Evolutionary conservation across 2,888 invertebrate species (phyloP), one percentile per base, ranked within the genome.

Genomic region (Actias luna): DNA sequence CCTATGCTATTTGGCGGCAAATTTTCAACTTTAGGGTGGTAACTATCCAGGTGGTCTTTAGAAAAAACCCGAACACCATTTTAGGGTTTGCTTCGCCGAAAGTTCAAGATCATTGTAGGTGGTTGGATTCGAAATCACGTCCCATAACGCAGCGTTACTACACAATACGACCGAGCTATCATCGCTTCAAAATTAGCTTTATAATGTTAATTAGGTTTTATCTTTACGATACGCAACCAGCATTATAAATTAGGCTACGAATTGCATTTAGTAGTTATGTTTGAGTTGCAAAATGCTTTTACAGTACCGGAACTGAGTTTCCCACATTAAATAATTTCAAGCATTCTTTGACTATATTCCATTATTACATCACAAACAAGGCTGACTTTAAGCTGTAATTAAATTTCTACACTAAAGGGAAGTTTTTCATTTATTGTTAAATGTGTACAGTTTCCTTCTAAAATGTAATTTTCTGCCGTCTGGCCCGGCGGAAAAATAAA

Each of bases 391-490:
- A 60, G 50, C 50, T 58, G 57, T 60, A 64, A 58, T 64, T 64
- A 60, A 62, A 62, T 64, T 62, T 64, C 64, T 59, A 60, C 59
- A 62, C 50, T 60, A 62, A 62, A 62, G 58, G 46, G 60, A 60
- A 62, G 62, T 64, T 64, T 62, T 64, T 64, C 64, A 62, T 60
- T 62, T 68, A 63, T 65, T 65, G 59, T 46, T 67, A 65, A 67
- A 70, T 75, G 63, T 67, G 65, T 57, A 65, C 60, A 64, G 64
- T 69, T 74, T 67, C 67, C 65, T 68, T 67, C 61, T 62, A 52
- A 66, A 64, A 69, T 68, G 63, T 70, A 71, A 69, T 66, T 65
- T 69, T 66, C 71, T 64, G 68, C 68, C 68, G 61, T 61, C 61
- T 58, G 39, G 39, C 35, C 39, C 55, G 55, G 29, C 55, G 27